Evolutionary conservation across 1,140 invertebrate species (phyloP).

Genomic region (Drosophila eugracilis): DNA sequence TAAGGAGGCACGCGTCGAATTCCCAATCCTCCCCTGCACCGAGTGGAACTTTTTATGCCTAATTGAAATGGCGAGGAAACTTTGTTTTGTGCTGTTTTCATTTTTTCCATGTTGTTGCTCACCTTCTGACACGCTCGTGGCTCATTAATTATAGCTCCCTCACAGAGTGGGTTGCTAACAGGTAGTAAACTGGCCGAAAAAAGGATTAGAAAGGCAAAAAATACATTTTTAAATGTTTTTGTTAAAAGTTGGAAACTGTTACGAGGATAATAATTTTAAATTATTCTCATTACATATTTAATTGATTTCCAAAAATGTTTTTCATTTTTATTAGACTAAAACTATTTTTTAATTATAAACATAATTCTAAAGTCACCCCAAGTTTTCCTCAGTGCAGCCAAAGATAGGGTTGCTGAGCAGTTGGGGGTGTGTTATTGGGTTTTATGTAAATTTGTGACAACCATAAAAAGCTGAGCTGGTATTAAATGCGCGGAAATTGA

Average conservation of each 20-base stretch:
- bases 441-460: conserved; percentile 59
- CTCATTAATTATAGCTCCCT: conserved; percentile 77
- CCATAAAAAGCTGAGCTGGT: conserved; percentile 59
- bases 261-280: background rate
- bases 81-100: conserved; percentile 45
- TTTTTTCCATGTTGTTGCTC: conserved; percentile 39
- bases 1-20: conserved; percentile 58
- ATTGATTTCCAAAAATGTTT: too few relatives aligned
- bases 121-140: conserved; percentile 75
- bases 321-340: background rate
- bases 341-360: background rate
- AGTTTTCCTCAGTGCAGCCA: conserved; percentile 10
- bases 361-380: background rate
- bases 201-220: background rate
- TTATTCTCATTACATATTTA: too few relatives aligned
- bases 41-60: conserved; percentile 69
- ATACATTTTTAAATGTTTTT: too few relatives aligned
- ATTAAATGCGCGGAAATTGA: conserved; percentile 58
- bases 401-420: conserved; percentile 58
- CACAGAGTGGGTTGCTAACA: conserved; percentile 70
- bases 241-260: too few relatives aligned
- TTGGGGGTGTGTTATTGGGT: conserved; percentile 25
- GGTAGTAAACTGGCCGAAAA: conserved; percentile 51
- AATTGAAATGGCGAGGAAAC: conserved; percentile 75
- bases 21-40: conserved; percentile 60